Evolutionary conservation across 1,140 invertebrate genomes (phyloP).

Genomic region (Listronotus bonariensis): DNA sequence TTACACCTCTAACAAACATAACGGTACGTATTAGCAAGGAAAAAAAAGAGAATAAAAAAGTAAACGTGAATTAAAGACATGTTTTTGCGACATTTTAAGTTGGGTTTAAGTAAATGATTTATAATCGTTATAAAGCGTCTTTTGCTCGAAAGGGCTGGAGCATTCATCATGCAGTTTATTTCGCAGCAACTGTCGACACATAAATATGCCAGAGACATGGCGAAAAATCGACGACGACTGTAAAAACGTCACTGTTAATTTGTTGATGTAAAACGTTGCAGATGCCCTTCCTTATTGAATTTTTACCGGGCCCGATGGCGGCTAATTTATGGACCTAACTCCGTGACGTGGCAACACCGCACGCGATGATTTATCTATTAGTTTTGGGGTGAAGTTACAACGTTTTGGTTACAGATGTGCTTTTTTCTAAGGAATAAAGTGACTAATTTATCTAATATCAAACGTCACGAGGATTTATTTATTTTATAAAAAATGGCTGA

Average conservation of each 20-base stretch:
- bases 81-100: conserved; percentile 9
- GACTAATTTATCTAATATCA: too few species aligned
- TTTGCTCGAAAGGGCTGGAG: conserved; percentile 24
- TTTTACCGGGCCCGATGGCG: conserved; percentile 25
- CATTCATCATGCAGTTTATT: conserved; percentile 41
- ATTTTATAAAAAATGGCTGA: too few species aligned
- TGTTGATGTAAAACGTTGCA: conserved; percentile 42
- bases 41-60: not conserved
- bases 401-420: too few species aligned
- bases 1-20: too few species aligned
- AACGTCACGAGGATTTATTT: too few species aligned
- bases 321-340: conserved; percentile 13
- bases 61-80: conserved; percentile 3
- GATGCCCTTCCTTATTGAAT: conserved; percentile 42
- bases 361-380: conserved; percentile 1
- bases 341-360: conserved; percentile 2
- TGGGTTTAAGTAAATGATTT: conserved; percentile 24
- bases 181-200: conserved; percentile 40
- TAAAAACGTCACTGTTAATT: conserved; percentile 44
- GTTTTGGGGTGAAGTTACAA: not conserved
- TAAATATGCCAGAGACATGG: conserved; percentile 40
- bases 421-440: too few species aligned
- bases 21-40: too few species aligned
- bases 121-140: conserved; percentile 30
- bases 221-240: conserved; percentile 42